phyloP scores from a whole-genome alignment of 2,888 invertebrate species.

The Cryptophagus acutangulus region DNA sequence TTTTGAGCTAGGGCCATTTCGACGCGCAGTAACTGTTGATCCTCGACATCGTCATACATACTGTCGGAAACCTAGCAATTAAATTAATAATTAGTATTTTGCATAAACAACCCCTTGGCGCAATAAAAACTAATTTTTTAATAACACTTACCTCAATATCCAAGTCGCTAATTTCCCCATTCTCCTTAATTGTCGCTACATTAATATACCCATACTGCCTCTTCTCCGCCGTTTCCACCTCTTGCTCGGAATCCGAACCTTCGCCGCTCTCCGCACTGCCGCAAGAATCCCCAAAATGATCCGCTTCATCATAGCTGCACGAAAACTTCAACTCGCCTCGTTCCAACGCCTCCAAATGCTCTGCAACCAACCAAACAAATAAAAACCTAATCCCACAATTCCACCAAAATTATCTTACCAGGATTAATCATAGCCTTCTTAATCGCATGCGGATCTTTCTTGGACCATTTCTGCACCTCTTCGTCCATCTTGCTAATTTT shows the following conservation, averaged over 20 bases:
- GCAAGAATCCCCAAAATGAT: slow-evolving; percentile 52
- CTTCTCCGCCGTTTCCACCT: slow-evolving; percentile 39
- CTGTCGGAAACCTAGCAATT: slow-evolving; percentile 60
- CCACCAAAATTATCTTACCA: slow-evolving; percentile 52
- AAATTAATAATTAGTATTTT: neutral
- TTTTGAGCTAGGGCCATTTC: slow-evolving; percentile 47
- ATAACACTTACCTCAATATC: slow-evolving; percentile 56
- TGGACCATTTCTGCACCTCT: slow-evolving; percentile 95
- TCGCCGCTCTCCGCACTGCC: slow-evolving; percentile 66
- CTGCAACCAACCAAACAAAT: slow-evolving; percentile 51
- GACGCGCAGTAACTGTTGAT: slow-evolving; percentile 45
- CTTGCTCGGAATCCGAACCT: slow-evolving; percentile 55
- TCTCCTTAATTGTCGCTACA: slow-evolving; percentile 49
- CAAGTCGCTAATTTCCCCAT: slow-evolving; percentile 38
- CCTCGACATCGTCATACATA: slow-evolving; percentile 68
- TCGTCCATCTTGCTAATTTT: slow-evolving; percentile 97
- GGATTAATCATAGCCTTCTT: slow-evolving; percentile 92
- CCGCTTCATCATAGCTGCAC: slow-evolving; percentile 48
- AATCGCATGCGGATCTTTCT: slow-evolving; percentile 90
- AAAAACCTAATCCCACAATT: slow-evolving; percentile 6
- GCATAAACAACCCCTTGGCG: too few species aligned
- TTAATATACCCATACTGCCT: slow-evolving; percentile 49
- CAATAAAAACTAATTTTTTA: slow-evolving; percentile 25
- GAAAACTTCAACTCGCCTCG: slow-evolving; percentile 84
- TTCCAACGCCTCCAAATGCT: slow-evolving; percentile 76